These are phyloP conservation scores for Pandion haliaetus DNA, from an alignment of 2,113 vertebrate species.

Conservation along the genomic window DNA sequence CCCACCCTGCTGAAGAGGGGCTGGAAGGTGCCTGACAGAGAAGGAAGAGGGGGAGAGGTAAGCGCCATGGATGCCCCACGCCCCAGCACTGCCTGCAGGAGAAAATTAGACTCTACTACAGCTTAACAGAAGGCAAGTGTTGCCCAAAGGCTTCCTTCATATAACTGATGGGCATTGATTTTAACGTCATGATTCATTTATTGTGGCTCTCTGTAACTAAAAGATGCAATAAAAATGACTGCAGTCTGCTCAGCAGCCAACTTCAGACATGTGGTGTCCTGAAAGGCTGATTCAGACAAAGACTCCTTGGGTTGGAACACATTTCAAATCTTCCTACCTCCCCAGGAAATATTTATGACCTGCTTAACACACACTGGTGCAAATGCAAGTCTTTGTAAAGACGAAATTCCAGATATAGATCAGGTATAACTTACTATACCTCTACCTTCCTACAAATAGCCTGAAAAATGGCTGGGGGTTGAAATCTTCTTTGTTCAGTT, in stretches of 20 bases:
- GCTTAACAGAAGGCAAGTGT: neutral
- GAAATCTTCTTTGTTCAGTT: neutral
- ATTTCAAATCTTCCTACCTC: neutral
- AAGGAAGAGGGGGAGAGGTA: neutral
- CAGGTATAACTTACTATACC: neutral
- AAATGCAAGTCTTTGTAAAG: neutral
- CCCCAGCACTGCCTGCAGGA: neutral
- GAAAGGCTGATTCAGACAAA: neutral
- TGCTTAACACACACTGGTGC: neutral
- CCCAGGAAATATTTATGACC: neutral
- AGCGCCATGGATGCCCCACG: fast-evolving
- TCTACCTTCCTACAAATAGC: neutral
- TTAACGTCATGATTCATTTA: neutral
- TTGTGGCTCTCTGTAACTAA: neutral
- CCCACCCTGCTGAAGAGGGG: neutral
- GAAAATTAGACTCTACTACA: neutral
- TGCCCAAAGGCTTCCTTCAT: neutral
- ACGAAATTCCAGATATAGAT: neutral
- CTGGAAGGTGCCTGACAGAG: neutral
- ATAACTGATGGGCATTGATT: neutral
- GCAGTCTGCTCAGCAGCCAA: neutral
- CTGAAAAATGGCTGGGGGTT: neutral
- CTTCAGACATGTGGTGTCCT: neutral
- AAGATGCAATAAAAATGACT: neutral
- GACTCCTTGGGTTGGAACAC: neutral